Percentiles rank a stretch among this genome's conserved stretches.
Evolutionary conservation across 2,888 invertebrate species (phyloP).

Genomic region (Rhogogaster chlorosoma): DNA sequence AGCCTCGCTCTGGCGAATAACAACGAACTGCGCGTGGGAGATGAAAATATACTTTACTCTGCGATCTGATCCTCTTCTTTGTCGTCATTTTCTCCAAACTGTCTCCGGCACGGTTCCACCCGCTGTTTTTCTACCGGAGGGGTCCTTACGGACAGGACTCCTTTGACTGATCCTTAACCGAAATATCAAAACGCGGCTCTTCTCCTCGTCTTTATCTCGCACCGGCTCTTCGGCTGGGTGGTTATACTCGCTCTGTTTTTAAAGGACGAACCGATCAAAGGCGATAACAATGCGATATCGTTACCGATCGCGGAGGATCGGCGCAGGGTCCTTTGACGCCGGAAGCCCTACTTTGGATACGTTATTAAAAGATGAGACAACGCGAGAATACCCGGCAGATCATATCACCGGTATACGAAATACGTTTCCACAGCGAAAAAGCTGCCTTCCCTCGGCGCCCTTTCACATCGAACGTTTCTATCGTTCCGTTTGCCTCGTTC

Average conservation of each 20-base stretch:
- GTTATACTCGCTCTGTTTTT: slow-evolving; percentile 9
- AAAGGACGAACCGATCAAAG: slow-evolving; percentile 7
- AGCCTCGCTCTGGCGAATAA: not conserved
- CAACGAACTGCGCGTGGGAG: not conserved
- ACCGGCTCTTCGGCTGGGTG: not conserved
- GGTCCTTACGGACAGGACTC: slow-evolving; percentile 1
- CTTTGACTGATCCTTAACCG: slow-evolving; percentile 34
- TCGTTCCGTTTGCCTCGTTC: not conserved
- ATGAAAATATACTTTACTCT: not conserved
- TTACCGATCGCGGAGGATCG: not conserved
- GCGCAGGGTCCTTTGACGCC: not conserved
- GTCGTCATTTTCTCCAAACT: slow-evolving; percentile 7
- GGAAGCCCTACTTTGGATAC: not conserved
- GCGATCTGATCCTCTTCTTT: slow-evolving; percentile 8
- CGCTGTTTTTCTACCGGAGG: not conserved
- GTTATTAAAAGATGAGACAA: not conserved
- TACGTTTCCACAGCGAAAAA: not conserved
- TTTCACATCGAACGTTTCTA: no score
- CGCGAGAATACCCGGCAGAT: not conserved
- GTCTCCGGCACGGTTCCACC: slow-evolving; percentile 32
- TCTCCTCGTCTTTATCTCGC: not conserved
- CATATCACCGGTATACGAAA: not conserved
- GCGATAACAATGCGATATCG: not conserved
- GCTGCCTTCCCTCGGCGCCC: not conserved
- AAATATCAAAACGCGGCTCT: slow-evolving; percentile 19